These are phyloP conservation scores for Neogale vison DNA, from an alignment of 2,113 vertebrate species.

Conservation along the genomic window DNA sequence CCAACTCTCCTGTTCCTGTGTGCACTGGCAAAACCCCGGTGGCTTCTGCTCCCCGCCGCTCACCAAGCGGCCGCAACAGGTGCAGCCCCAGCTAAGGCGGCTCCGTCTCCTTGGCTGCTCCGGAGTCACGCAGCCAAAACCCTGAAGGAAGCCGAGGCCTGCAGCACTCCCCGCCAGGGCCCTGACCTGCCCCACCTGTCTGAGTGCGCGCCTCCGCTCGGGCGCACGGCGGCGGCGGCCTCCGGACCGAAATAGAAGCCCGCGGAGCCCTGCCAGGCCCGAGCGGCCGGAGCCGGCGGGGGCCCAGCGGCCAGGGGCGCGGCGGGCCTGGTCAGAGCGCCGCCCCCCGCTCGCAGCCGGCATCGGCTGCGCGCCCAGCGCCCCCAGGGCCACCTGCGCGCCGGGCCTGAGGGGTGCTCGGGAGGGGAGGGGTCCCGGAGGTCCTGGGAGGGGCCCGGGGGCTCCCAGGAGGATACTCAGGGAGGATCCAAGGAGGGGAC, in stretches of 20 bases:
- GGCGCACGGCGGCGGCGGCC: neutral
- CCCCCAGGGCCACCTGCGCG: constrained; percentile 41
- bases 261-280: neutral
- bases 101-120: constrained; percentile 2
- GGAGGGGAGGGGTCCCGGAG: neutral
- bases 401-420: neutral
- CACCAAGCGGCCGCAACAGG: constrained; percentile 75
- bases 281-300: neutral
- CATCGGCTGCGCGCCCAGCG: neutral
- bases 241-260: constrained; percentile 37
- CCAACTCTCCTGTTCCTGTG: neutral
- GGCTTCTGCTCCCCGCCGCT: constrained; percentile 7
- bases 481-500: neutral
- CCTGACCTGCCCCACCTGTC: constrained; percentile 66
- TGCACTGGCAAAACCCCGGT: neutral
- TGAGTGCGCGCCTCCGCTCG: constrained; percentile 36
- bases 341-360: neutral
- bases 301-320: neutral
- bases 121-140: constrained; percentile 11
- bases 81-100: constrained; percentile 63
- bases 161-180: neutral
- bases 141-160: neutral
- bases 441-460: neutral
- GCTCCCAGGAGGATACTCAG: neutral
- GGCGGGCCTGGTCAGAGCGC: neutral